These are phyloP conservation scores for Helicoverpa armigera DNA, from an alignment of 1,140 invertebrate genomes.

Conservation along the genomic window DNA sequence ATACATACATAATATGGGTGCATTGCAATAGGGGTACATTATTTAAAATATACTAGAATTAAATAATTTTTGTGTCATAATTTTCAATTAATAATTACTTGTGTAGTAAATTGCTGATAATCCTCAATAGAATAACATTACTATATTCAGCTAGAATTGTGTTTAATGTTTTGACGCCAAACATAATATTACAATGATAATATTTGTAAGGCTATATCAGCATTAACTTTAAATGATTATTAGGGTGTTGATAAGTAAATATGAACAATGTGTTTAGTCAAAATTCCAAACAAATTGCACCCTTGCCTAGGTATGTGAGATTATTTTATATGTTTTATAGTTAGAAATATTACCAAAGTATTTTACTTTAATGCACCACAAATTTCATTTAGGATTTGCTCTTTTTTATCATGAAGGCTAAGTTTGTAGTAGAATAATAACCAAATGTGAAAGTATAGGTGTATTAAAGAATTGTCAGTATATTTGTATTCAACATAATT, in stretches of 20 bases:
- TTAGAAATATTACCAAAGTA: conserved; percentile 71
- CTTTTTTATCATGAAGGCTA: conserved; percentile 76
- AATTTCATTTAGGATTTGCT: conserved; percentile 76
- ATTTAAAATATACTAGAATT: conserved; percentile 41
- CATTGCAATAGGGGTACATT: conserved; percentile 71
- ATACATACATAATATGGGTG: conserved; percentile 65
- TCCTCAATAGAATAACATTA: conserved; percentile 44
- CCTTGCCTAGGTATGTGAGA: conserved; percentile 69
- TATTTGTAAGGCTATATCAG: conserved; percentile 63
- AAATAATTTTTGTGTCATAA: conserved; percentile 48
- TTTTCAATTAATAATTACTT: conserved; percentile 48
- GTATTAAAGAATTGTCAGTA: conserved; percentile 83
- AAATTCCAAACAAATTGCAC: conserved; percentile 72
- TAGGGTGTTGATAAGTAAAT: conserved; percentile 72
- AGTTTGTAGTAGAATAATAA: conserved; percentile 81
- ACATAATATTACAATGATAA: conserved; percentile 51
- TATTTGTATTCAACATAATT: conserved; percentile 85
- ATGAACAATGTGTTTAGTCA: conserved; percentile 68
- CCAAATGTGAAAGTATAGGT: conserved; percentile 82
- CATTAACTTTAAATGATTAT: conserved; percentile 66
- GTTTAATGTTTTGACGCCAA: conserved; percentile 56
- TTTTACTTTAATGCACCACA: conserved; percentile 74
- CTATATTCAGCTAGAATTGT: conserved; percentile 51
- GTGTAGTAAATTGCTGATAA: conserved; percentile 47
- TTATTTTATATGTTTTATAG: conserved; percentile 71